These are phyloP conservation scores for Madoqua kirkii DNA, from an alignment of 2,113 vertebrate species.

Conservation along the genomic window DNA sequence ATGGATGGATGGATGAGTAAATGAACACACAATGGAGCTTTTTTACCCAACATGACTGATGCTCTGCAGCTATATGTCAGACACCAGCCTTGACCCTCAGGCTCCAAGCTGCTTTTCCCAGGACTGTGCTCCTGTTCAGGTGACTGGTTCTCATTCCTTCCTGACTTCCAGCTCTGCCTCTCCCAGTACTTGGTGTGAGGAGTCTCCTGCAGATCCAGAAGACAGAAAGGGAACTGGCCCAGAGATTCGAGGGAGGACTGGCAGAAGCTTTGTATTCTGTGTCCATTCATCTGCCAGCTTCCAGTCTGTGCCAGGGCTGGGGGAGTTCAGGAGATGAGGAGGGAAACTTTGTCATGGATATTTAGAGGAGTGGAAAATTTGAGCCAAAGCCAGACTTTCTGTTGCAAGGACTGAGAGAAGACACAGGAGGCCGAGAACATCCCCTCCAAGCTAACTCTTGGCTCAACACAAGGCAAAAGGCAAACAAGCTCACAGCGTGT, in stretches of 20 bases:
- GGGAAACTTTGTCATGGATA: not conserved
- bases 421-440: not conserved
- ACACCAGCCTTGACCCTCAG: no score
- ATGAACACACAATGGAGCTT: not conserved
- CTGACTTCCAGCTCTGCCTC: not conserved
- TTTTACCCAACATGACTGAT: accelerated
- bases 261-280: not conserved
- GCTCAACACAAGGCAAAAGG: not conserved
- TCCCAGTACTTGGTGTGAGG: not conserved
- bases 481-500: not conserved
- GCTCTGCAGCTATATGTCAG: not conserved
- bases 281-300: not conserved
- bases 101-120: not conserved
- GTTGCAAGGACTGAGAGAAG: not conserved
- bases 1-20: not conserved
- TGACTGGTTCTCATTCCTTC: not conserved
- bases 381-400: not conserved
- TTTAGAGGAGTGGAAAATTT: not conserved
- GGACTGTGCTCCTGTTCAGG: not conserved
- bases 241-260: not conserved
- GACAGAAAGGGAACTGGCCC: not conserved
- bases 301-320: not conserved
- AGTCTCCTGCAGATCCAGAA: not conserved
- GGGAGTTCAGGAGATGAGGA: not conserved
- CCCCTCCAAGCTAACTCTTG: not conserved